Percentiles rank a stretch among this genome's conserved stretches.
Conservation (phyloP, 2,888 invertebrate species). For the Cataglyphis albicans region DNA sequence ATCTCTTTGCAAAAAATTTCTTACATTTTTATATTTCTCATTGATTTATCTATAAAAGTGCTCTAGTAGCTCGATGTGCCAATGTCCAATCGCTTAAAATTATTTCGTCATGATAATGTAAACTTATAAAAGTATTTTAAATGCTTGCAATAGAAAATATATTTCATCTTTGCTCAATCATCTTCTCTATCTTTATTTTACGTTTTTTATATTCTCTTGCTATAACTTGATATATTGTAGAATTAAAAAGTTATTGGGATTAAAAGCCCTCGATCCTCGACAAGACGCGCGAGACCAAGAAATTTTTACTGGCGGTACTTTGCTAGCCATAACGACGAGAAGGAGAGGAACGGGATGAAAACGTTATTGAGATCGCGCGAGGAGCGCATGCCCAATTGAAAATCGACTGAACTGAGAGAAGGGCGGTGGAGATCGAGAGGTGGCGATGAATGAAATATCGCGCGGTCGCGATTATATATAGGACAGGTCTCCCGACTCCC, state of each 20-base stretch:
- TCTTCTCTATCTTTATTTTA: not conserved
- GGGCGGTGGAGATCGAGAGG: slow-evolving; percentile 36
- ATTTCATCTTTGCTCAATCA: not conserved
- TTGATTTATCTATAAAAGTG: no score
- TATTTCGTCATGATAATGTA: not conserved
- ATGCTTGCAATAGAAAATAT: not conserved
- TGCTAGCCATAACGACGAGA: slow-evolving; percentile 18
- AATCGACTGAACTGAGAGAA: slow-evolving; percentile 27
- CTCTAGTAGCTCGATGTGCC: no score
- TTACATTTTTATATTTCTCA: no score
- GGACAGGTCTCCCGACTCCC: slow-evolving; percentile 45
- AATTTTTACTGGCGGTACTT: slow-evolving; percentile 53
- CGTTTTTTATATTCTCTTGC: not conserved
- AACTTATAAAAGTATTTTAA: not conserved
- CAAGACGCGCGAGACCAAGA: slow-evolving; percentile 26
- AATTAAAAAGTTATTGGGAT: slow-evolving; percentile 17
- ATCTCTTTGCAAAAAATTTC: no score
- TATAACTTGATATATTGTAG: not conserved
- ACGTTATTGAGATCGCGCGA: slow-evolving; percentile 50
- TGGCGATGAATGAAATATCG: slow-evolving; percentile 75
- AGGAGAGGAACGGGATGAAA: slow-evolving; percentile 31
- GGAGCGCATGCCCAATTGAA: slow-evolving; percentile 51
- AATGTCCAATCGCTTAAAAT: not conserved
- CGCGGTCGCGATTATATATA: slow-evolving; percentile 64
- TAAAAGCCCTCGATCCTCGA: slow-evolving; percentile 8